These are phyloP conservation scores for Galleria mellonella DNA, from an alignment of 1,140 invertebrate genomes.

Conservation along the genomic window DNA sequence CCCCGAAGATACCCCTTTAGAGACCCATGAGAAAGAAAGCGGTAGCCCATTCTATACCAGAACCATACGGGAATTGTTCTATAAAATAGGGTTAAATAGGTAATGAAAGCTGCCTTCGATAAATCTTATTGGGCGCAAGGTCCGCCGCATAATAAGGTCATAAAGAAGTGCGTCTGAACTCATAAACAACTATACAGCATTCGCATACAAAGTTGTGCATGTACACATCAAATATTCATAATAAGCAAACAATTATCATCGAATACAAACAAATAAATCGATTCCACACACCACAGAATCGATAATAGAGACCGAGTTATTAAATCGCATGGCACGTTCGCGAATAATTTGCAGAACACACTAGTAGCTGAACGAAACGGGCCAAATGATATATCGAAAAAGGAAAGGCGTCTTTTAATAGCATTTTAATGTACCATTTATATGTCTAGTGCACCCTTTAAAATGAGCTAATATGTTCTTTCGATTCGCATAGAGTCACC, in stretches of 20 bases:
- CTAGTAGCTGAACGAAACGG: slow-evolving; percentile 11
- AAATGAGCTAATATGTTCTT: slow-evolving; percentile 14
- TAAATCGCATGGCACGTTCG: slow-evolving; percentile 1
- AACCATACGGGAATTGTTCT: too few relatives aligned
- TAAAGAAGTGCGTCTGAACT: too few relatives aligned
- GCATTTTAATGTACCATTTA: slow-evolving; percentile 14
- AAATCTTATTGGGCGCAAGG: too few relatives aligned
- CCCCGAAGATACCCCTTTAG: too few relatives aligned
- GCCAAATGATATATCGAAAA: slow-evolving; percentile 18
- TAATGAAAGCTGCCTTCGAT: too few relatives aligned
- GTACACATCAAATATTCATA: too few relatives aligned
- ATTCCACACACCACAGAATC: background rate
- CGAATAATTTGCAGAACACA: slow-evolving; percentile 15
- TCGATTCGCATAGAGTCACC: slow-evolving; percentile 8
- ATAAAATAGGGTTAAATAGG: too few relatives aligned
- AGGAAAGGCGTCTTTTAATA: slow-evolving; percentile 17
- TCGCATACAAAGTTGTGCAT: too few relatives aligned
- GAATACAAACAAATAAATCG: slow-evolving; percentile 2
- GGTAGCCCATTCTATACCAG: too few relatives aligned
- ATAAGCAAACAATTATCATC: slow-evolving; percentile 3
- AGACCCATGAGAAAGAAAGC: too few relatives aligned
- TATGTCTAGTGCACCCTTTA: slow-evolving; percentile 8
- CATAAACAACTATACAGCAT: too few relatives aligned
- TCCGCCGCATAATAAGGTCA: too few relatives aligned
- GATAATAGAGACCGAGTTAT: slow-evolving; percentile 2